Evolutionary conservation across 1,140 invertebrate genomes (phyloP).

Genomic region (Achatina immaculata): DNA sequence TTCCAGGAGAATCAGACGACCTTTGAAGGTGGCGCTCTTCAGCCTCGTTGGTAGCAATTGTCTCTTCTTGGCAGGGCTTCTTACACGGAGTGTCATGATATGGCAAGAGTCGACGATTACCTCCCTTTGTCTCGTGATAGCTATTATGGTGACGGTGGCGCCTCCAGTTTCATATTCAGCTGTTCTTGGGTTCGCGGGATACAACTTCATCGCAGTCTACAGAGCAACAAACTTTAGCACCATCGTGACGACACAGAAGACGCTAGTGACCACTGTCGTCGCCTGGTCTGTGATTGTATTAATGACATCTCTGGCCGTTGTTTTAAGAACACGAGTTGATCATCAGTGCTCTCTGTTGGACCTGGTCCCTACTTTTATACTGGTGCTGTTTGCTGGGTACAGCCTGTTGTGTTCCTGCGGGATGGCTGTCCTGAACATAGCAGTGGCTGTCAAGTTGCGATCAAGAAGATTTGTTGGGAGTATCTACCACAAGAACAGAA

Average conservation of each 20-base stretch:
- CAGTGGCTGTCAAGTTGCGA: background rate
- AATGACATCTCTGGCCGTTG: background rate
- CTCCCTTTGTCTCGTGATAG: background rate
- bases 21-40: background rate
- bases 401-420: background rate
- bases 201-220: constrained; percentile 3
- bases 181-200: background rate
- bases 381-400: background rate
- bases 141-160: background rate
- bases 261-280: background rate
- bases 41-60: background rate
- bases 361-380: background rate
- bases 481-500: background rate
- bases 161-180: background rate
- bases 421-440: background rate
- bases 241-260: background rate
- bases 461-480: background rate
- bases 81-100: background rate
- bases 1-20: background rate
- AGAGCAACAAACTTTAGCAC: background rate
- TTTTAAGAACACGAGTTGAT: background rate
- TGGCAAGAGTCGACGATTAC: background rate
- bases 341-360: background rate
- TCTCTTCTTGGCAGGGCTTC: background rate
- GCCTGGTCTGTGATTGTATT: background rate